Base-by-base conservation (phyloP, 2,888 invertebrate genomes). In the Heliconius ethilla region DNA sequence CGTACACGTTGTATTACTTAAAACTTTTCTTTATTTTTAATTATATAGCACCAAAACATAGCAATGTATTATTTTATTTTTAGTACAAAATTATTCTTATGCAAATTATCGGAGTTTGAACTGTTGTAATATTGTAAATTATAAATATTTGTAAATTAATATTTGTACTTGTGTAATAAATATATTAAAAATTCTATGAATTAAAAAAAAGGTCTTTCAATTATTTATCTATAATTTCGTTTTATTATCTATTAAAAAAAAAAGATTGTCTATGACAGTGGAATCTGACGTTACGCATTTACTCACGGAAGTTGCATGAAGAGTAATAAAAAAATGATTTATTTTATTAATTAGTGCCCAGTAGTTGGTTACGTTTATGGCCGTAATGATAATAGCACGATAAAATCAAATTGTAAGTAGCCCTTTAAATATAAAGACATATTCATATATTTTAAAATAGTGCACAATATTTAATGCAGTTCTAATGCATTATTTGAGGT, bases 121-220 rank as follows among this genome's bases (percentile, higher is more conserved):
- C 45, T 59, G 63, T 75, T 65, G 18, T 27, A 80, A 83, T 85
- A 86, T 85, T 87, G 86, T 88, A 87, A 84, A 86, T 86, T 91
- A 89, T 89, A 70, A 83, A 83, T 85, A 86, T 86, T 86, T 88
- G 90, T 90, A 91, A 83, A 89, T 90, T 90, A 87, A 89, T 89
- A 88, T 89, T 89, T 89, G 86, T 90, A 91, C 86, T 87, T 87
- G 84, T 85, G 89, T 90, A 92, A 90, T 89, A 87, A 90, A 92
- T 85, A 91, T 91, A 92, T 90, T 90, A 90, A 90, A 33, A 91
- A 89, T 89, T 85, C 89, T 85, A 90, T 86, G 70, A 78, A 66
- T 89, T 87, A 84, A 82, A 29, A 74, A 63, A 70, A 45, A 62
- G 5, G 62, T 63, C 29, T 74, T 74, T 74, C 45, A 74, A 45